Conservation (phyloP, 2,113 vertebrate genomes). For the Cyanoderma ruficeps region DNA sequence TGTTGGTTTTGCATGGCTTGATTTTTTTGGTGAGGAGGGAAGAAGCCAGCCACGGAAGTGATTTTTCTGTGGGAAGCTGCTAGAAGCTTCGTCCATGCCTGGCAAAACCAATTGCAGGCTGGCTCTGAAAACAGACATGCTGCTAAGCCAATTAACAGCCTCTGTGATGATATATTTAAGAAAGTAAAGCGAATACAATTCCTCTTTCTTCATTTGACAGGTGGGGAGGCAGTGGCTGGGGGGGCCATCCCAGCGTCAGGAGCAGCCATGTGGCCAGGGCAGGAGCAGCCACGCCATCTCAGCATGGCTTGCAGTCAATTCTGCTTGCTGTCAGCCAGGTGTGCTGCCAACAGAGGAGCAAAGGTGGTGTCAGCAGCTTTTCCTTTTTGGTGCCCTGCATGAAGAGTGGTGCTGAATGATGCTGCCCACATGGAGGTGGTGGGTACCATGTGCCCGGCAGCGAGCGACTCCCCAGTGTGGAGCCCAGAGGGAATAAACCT, state of each 20-base stretch:
- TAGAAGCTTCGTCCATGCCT: not conserved
- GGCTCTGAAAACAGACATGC: not conserved
- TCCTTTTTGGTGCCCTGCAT: not conserved
- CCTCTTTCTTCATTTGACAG: not conserved
- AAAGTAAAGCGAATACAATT: not conserved
- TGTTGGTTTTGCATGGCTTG: not conserved
- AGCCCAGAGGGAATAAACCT: not conserved
- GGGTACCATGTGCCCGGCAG: not conserved
- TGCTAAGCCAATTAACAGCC: not conserved
- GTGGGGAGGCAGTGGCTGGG: fast-evolving
- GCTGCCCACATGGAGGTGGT: not conserved
- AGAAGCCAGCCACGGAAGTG: not conserved
- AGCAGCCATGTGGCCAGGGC: too few relatives aligned
- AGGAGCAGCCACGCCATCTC: not conserved
- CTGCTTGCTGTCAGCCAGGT: not conserved
- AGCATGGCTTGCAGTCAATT: not conserved
- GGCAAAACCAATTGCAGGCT: not conserved
- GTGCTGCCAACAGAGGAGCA: not conserved
- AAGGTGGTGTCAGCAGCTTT: not conserved
- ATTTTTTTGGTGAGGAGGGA: not conserved
- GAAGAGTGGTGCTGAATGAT: not conserved
- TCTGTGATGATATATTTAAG: not conserved
- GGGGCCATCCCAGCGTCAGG: too few relatives aligned
- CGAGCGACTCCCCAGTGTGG: not conserved
- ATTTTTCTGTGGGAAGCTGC: not conserved